Evolutionary conservation across 2,797 vertebrate genomes (phyloP).

Genomic region (Myotis findleyi): DNA sequence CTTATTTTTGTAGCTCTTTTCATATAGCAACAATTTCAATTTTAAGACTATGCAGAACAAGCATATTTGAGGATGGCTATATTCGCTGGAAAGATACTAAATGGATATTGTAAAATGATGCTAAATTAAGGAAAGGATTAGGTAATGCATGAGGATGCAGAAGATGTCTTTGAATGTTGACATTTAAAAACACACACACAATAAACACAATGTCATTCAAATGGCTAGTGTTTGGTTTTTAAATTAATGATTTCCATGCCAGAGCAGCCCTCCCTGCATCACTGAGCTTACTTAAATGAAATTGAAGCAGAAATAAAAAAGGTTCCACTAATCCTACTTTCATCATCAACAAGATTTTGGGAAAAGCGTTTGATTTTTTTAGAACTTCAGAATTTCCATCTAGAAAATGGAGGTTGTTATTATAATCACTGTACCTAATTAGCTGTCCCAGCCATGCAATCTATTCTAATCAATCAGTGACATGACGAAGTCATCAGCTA

Average conservation of each 20-base stretch:
- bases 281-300: constrained; percentile 36
- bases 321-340: background rate
- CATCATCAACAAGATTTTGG: background rate
- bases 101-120: background rate
- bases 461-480: background rate
- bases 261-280: background rate
- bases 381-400: background rate
- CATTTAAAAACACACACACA: constrained; percentile 12
- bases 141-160: background rate
- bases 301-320: constrained; percentile 15
- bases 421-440: constrained; percentile 33
- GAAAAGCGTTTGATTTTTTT: background rate
- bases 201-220: constrained; percentile 56
- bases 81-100: background rate
- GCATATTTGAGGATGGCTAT: background rate
- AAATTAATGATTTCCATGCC: constrained; percentile 65
- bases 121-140: constrained; percentile 44
- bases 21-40: background rate
- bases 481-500: background rate
- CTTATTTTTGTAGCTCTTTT: background rate
- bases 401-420: background rate
- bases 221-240: constrained; percentile 51
- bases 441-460: background rate
- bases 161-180: constrained; percentile 53
- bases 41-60: background rate